Percentiles rank a stretch among this genome's conserved stretches.
Evolutionary conservation across 2,888 invertebrate genomes (phyloP).

Genomic region (Pyrrhia umbra): DNA sequence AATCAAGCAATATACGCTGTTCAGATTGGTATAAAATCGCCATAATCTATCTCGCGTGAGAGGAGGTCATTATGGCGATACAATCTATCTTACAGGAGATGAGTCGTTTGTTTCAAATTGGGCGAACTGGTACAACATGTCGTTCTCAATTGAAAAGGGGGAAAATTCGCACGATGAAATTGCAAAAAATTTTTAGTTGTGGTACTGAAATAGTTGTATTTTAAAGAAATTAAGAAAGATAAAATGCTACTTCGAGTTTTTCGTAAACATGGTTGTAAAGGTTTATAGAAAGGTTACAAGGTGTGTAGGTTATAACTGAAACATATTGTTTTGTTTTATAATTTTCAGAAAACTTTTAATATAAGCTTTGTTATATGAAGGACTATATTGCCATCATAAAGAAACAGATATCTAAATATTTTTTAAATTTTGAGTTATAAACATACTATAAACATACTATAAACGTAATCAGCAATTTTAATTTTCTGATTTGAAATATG

Average conservation of each 20-base stretch:
- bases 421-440: too few relatives aligned
- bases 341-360: too few relatives aligned
- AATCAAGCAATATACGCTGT: slow-evolving; percentile 2
- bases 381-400: too few relatives aligned
- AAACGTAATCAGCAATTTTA: too few relatives aligned
- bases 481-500: too few relatives aligned
- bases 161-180: background rate
- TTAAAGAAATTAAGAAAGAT: background rate
- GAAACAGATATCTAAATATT: too few relatives aligned
- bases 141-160: background rate
- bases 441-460: too few relatives aligned
- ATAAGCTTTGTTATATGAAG: too few relatives aligned
- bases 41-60: slow-evolving; percentile 31
- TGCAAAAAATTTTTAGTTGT: background rate
- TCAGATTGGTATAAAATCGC: slow-evolving; percentile 28
- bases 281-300: too few relatives aligned
- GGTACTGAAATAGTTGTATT: background rate
- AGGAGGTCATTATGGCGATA: slow-evolving; percentile 33
- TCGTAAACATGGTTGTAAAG: too few relatives aligned
- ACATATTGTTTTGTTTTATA: too few relatives aligned
- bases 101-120: slow-evolving; percentile 41
- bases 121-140: slow-evolving; percentile 3
- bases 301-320: too few relatives aligned
- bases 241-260: background rate
- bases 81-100: slow-evolving; percentile 33